Evolutionary conservation across 1,140 invertebrate genomes (phyloP).

Genomic region (Hycleus cichorii): DNA sequence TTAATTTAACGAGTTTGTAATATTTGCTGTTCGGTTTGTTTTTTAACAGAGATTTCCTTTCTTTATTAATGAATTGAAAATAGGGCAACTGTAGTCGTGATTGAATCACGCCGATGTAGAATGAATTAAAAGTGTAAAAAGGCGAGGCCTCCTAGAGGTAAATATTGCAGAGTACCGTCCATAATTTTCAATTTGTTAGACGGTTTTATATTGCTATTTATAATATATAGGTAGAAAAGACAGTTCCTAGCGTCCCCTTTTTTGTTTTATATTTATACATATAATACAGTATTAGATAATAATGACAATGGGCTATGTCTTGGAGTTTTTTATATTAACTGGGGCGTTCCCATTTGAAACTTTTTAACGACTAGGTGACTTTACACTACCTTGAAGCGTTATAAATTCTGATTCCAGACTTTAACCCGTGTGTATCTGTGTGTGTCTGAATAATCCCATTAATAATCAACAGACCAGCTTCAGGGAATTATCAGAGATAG

Average conservation of each 20-base stretch:
- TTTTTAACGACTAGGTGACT: constrained; percentile 12
- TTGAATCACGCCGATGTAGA: constrained; percentile 9
- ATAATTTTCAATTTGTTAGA: constrained; percentile 13
- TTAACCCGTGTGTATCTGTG: too few relatives aligned
- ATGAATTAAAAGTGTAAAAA: constrained; percentile 13
- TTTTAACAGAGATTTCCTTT: too few relatives aligned
- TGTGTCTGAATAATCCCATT: too few relatives aligned
- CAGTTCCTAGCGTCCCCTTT: constrained; percentile 12
- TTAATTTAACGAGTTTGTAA: too few relatives aligned
- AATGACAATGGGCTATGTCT: constrained; percentile 11
- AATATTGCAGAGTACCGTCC: constrained; percentile 6
- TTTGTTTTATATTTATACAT: constrained; percentile 2
- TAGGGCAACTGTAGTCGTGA: background rate
- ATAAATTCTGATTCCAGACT: constrained; percentile 9
- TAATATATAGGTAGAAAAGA: constrained; percentile 13
- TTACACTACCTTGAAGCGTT: background rate
- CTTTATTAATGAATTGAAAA: too few relatives aligned
- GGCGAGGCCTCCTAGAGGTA: constrained; percentile 10
- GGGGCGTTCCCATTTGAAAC: constrained; percentile 10
- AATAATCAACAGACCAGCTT: too few relatives aligned
- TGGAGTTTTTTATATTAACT: constrained; percentile 9
- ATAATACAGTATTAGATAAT: constrained; percentile 9
- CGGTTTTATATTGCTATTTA: constrained; percentile 14
- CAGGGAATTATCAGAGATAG: too few relatives aligned
- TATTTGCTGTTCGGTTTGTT: too few relatives aligned